phyloP scores from a whole-genome alignment of 1,140 invertebrate species.

The Euura saliciscinereae region DNA sequence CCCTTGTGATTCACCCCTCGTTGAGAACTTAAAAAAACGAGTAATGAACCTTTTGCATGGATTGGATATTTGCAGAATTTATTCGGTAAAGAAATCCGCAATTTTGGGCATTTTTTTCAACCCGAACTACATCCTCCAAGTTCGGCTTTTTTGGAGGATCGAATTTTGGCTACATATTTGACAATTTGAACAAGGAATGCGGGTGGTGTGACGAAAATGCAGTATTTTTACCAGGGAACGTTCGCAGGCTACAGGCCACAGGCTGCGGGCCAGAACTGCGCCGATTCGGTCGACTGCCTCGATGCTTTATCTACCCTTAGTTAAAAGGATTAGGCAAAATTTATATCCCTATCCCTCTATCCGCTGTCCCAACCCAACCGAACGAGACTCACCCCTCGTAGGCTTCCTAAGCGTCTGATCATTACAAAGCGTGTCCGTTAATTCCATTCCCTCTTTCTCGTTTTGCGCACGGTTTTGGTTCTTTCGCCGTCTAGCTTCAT shows the following conservation, averaged over 20 bases:
- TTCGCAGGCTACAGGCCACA: background rate
- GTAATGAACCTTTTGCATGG: too few species aligned
- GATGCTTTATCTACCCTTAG: slow-evolving; percentile 5
- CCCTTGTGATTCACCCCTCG: too few species aligned
- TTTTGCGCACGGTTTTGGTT: background rate
- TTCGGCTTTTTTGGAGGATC: background rate
- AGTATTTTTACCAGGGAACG: background rate
- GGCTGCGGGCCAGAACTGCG: background rate
- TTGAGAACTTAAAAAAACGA: too few species aligned
- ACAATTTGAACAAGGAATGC: background rate
- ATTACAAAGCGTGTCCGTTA: background rate
- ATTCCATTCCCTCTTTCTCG: background rate
- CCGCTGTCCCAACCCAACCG: background rate
- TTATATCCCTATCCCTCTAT: background rate
- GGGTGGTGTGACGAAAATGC: background rate
- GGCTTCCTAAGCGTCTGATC: background rate
- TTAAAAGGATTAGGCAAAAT: slow-evolving; percentile 5
- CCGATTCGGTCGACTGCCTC: background rate
- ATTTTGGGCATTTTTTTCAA: too few species aligned
- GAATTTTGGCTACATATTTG: too few species aligned
- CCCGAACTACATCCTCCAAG: too few species aligned
- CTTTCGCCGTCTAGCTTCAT: slow-evolving; percentile 12
- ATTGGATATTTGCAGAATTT: too few species aligned
- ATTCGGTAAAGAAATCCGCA: too few species aligned
- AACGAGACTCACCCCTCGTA: too few species aligned